phyloP scores from a whole-genome alignment of 2,888 invertebrate genomes.

The Lasioglossum calceatum region DNA sequence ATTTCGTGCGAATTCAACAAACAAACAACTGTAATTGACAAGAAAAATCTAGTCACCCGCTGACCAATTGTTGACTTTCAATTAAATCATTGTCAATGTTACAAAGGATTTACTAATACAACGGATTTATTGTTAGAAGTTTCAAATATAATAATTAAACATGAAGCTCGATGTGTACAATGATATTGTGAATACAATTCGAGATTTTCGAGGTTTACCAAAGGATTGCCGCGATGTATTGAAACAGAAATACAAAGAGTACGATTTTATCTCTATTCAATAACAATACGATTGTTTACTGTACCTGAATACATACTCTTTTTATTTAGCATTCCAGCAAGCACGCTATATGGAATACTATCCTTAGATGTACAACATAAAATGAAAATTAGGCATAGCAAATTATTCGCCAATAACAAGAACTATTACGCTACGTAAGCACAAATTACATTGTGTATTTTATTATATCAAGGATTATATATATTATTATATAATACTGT shows the following conservation, averaged over 20 bases:
- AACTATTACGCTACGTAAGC: conserved; percentile 86
- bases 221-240: conserved; percentile 88
- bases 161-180: conserved; percentile 84
- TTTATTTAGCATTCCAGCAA: conserved; percentile 85
- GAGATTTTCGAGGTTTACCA: conserved; percentile 86
- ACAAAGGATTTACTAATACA: neutral
- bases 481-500: conserved; percentile 21
- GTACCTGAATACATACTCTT: neutral
- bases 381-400: conserved; percentile 88
- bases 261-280: conserved; percentile 64
- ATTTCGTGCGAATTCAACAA: neutral
- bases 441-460: neutral
- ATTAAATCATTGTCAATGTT: neutral
- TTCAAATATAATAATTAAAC: conserved; percentile 36
- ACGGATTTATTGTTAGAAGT: neutral
- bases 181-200: conserved; percentile 86
- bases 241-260: conserved; percentile 87
- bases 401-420: conserved; percentile 86
- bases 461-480: conserved; percentile 27
- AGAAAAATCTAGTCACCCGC: neutral
- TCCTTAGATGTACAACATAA: conserved; percentile 88
- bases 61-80: neutral
- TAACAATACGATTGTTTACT: neutral
- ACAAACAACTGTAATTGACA: neutral
- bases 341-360: conserved; percentile 90